phyloP scores from a whole-genome alignment of 2,113 vertebrate species.

The Microtus montanus region DNA sequence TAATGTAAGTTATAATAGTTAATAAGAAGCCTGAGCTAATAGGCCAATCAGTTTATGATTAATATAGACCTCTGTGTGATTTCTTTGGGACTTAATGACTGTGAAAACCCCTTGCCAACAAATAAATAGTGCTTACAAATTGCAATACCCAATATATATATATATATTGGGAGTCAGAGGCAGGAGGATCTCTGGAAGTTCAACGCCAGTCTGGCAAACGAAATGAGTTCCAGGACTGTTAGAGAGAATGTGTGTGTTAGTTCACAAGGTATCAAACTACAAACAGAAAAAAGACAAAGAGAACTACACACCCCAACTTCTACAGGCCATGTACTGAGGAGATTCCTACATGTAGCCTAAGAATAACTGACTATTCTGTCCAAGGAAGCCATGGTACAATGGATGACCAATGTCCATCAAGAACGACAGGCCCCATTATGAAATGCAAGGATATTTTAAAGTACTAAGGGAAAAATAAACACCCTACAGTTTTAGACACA shows the following conservation, averaged over 20 bases:
- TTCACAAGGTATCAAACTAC: not conserved
- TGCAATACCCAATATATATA: not conserved
- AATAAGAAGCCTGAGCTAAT: no score
- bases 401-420: not conserved
- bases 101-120: no score
- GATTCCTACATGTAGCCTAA: not conserved
- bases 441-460: not conserved
- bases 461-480: not conserved
- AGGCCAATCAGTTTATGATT: no score
- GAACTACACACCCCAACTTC: not conserved
- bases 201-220: not conserved
- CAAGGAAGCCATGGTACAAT: not conserved
- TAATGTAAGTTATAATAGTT: no score
- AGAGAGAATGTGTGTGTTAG: not conserved
- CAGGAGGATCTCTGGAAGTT: not conserved
- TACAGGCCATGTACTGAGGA: not conserved
- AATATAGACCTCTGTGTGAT: no score
- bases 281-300: not conserved
- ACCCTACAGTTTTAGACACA: not conserved
- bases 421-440: not conserved
- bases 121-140: not conserved
- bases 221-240: not conserved
- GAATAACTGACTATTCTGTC: not conserved
- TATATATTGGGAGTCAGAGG: not conserved
- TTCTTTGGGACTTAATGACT: no score